These are phyloP conservation scores for Galeruca laticollis DNA, from an alignment of 2,888 invertebrate genomes.

Conservation along the genomic window DNA sequence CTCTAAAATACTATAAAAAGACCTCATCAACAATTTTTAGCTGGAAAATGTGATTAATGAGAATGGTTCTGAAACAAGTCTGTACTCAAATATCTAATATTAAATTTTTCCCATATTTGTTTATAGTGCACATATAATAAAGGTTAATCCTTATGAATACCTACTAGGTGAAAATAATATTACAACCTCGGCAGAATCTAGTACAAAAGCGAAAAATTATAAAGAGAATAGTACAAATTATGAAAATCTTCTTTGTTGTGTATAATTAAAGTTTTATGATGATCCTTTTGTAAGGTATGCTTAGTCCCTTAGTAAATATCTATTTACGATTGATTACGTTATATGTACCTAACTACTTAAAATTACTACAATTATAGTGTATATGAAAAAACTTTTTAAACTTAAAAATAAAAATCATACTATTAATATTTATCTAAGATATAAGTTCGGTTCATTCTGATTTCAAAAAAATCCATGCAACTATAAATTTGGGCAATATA, in stretches of 20 bases:
- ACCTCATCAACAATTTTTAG: no score
- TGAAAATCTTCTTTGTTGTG: background rate
- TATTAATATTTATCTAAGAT: slow-evolving; percentile 37
- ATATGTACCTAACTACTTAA: slow-evolving; percentile 56
- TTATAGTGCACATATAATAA: no score
- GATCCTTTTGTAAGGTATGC: slow-evolving; percentile 31
- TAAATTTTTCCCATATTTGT: no score
- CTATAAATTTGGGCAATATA: slow-evolving; percentile 5
- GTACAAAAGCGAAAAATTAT: no score
- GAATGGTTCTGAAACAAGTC: no score
- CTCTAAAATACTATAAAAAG: no score
- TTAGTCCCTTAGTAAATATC: slow-evolving; percentile 47
- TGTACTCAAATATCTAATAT: no score
- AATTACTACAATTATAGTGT: slow-evolving; percentile 55
- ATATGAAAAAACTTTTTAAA: slow-evolving; percentile 53
- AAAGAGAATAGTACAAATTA: no score
- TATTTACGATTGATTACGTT: slow-evolving; percentile 54
- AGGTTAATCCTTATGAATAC: no score
- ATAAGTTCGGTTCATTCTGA: slow-evolving; percentile 23
- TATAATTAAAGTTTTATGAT: background rate
- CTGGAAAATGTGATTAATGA: no score
- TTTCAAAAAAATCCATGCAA: slow-evolving; percentile 8
- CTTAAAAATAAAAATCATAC: slow-evolving; percentile 40
- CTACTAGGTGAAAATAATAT: no score
- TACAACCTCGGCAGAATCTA: no score